Evolutionary conservation across 2,113 vertebrate species (phyloP).

Genomic region (Orientallactaga bullata): DNA sequence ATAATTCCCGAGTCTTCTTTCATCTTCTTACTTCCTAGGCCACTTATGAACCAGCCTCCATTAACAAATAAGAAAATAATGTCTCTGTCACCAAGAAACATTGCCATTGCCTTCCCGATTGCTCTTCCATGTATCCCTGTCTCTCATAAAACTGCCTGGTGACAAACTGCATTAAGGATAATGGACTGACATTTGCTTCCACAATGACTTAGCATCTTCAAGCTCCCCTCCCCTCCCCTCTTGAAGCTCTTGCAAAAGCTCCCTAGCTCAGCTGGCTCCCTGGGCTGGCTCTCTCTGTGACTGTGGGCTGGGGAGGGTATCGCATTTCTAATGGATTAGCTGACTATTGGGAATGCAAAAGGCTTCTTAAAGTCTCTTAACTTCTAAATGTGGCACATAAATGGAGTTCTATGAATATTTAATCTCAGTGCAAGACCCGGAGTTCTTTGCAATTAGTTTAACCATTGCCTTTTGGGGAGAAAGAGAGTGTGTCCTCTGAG

Average conservation of each 20-base stretch:
- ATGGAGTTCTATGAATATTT: conserved; percentile 87
- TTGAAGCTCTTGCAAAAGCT: conserved; percentile 59
- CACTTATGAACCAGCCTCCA: neutral
- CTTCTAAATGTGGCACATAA: conserved; percentile 84
- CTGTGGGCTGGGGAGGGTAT: conserved; percentile 75
- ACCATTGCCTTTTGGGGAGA: conserved; percentile 77
- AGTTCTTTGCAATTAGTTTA: conserved; percentile 81
- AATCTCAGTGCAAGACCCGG: conserved; percentile 82
- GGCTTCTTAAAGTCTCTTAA: conserved; percentile 84
- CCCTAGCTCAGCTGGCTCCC: conserved; percentile 61
- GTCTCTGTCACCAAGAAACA: neutral
- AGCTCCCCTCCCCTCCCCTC: conserved; percentile 27
- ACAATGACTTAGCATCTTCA: conserved; percentile 76
- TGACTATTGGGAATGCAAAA: conserved; percentile 82
- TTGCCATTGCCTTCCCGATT: neutral
- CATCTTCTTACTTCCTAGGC: too few relatives aligned
- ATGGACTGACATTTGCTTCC: conserved; percentile 21
- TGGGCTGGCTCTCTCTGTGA: conserved; percentile 44
- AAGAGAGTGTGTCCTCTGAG: conserved; percentile 48
- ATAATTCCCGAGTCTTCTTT: neutral
- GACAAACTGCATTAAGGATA: conserved; percentile 11
- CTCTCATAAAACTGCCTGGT: conserved; percentile 14
- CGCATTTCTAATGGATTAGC: conserved; percentile 85
- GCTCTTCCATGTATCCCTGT: neutral
- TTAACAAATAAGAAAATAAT: conserved; percentile 50